These are phyloP conservation scores for Hyposmocoma kahamanoa DNA, from an alignment of 1,140 invertebrate species.

Conservation along the genomic window DNA sequence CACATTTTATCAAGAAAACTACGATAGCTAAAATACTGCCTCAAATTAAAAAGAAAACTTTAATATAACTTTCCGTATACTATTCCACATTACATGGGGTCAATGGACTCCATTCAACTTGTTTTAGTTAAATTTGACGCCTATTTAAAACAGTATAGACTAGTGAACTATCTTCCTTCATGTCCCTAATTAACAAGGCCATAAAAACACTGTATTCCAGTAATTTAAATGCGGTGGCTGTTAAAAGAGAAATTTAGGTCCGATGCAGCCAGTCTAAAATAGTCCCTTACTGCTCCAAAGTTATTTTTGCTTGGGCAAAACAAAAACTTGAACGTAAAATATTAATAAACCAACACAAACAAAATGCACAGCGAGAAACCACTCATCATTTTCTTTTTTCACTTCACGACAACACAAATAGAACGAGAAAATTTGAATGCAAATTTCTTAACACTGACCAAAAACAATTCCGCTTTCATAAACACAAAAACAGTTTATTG, in stretches of 20 bases:
- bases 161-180: no score
- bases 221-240: background rate
- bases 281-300: constrained; percentile 52
- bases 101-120: no score
- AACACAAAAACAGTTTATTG: background rate
- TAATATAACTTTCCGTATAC: no score
- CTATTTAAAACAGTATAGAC: no score
- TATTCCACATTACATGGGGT: no score
- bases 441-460: background rate
- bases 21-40: no score
- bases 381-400: background rate
- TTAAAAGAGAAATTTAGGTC: constrained; percentile 10
- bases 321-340: constrained; percentile 31
- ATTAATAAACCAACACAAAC: constrained; percentile 33
- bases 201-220: no score
- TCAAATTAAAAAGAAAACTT: no score
- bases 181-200: no score
- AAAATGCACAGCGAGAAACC: constrained; percentile 43
- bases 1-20: no score
- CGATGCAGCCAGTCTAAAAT: constrained; percentile 32
- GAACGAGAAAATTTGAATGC: background rate
- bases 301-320: constrained; percentile 56
- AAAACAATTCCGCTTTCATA: no score
- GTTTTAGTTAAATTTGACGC: no score
- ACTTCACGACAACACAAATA: constrained; percentile 1